A percentile compares a stretch with the other conserved stretches of the same genome.
These are phyloP conservation scores for Carduelis carduelis DNA, from an alignment of 2,797 vertebrate species.

Conservation along the genomic window DNA sequence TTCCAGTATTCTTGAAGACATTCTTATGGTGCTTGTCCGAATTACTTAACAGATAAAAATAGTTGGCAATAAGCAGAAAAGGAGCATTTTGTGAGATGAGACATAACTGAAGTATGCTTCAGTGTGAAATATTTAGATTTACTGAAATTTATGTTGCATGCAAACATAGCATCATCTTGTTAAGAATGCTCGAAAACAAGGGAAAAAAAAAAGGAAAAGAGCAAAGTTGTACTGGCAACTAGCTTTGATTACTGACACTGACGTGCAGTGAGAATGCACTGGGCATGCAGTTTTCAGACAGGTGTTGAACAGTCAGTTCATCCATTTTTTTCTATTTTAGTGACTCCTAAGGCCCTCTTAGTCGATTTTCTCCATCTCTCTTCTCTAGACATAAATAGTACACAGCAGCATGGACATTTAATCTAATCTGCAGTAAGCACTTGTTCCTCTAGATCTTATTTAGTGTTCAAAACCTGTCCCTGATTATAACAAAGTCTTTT, in stretches of 20 bases:
- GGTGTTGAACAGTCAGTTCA: neutral
- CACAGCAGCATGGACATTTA: neutral
- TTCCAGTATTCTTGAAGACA: neutral
- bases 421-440: neutral
- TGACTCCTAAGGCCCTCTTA: neutral
- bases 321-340: neutral
- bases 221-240: neutral
- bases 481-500: neutral
- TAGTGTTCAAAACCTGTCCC: neutral
- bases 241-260: neutral
- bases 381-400: neutral
- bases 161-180: neutral
- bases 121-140: neutral
- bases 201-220: neutral
- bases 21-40: neutral
- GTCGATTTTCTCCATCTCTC: neutral
- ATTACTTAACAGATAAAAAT: neutral
- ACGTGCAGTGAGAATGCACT: neutral
- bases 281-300: neutral
- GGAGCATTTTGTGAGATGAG: neutral
- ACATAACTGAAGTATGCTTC: neutral
- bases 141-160: neutral
- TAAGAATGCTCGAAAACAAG: neutral
- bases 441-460: neutral
- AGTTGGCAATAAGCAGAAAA: neutral